phyloP scores from a whole-genome alignment of 2,888 invertebrate species.

The Heliconius charithonia region DNA sequence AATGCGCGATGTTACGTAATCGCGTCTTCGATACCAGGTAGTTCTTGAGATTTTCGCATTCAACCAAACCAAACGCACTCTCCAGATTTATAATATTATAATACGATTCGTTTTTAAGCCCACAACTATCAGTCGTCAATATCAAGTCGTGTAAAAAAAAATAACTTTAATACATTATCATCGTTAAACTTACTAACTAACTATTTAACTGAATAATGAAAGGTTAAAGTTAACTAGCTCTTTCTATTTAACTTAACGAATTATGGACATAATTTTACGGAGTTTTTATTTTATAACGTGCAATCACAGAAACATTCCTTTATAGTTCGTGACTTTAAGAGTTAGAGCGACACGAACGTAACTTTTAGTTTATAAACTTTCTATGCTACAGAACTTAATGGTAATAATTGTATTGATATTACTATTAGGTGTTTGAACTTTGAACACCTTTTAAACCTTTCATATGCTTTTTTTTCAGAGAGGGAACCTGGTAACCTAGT shows the following conservation, averaged over 20 bases:
- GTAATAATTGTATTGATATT: neutral
- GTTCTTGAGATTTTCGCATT: too few relatives aligned
- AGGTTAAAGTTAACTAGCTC: constrained; percentile 1
- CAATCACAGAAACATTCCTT: constrained; percentile 17
- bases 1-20: too few relatives aligned
- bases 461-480: too few relatives aligned
- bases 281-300: constrained; percentile 20
- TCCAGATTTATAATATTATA: too few relatives aligned
- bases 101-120: too few relatives aligned
- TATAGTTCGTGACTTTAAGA: constrained; percentile 24
- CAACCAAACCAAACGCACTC: too few relatives aligned
- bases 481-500: too few relatives aligned
- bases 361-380: neutral
- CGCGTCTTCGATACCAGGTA: too few relatives aligned
- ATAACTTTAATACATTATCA: too few relatives aligned
- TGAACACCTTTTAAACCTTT: neutral
- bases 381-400: neutral
- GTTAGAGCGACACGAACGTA: constrained; percentile 22
- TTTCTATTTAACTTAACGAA: constrained; percentile 23
- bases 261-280: constrained; percentile 10
- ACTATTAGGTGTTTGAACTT: neutral
- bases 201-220: constrained; percentile 9
- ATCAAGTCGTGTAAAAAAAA: too few relatives aligned
- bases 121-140: too few relatives aligned
- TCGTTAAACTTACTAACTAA: too few relatives aligned